Evolutionary conservation across 2,797 vertebrate species (phyloP), one percentile per base, ranked within the genome.

Genomic region (Gobionotothen gibberifrons): DNA sequence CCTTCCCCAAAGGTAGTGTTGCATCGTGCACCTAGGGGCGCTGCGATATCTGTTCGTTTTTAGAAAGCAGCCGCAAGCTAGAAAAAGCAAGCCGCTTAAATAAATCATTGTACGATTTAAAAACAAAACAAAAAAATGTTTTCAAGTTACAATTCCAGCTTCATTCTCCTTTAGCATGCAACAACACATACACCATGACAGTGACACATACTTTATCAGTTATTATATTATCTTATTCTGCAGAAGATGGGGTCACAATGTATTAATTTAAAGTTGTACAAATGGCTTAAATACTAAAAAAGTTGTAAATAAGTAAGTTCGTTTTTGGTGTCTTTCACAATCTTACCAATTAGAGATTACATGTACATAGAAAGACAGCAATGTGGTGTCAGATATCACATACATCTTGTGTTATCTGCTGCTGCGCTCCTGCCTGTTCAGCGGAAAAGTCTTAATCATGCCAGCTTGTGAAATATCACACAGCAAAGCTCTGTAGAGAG

Each of bases 391-490:
- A 2, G 32, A 36, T 36, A 36, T 36, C 32, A 36, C 32, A 64
- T 32, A 40, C 4, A 39, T 2, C 46, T 40, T 7, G 21, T 66
- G 61, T 43, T 17, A 66, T 10, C 56, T 46, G 48, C 19, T 61
- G 58, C 39, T 16, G 52, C 78, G 66, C 76, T 74, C 6, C 4
- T 64, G 66, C 70, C 54, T 71, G 40, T 63, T 43, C 15, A 16
- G 21, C 10, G 17, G 52, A 72, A 75, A 80, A 60, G 16, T 60
- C n/a, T 19, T 55, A 89, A 90, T 73, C 53, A 65, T 4, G 57
- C 48, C 51, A 51, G 29, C 61, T 16, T 15, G 59, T 78, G 76
- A 90, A 55, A 81, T 51, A 78, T 87, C 85, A 74, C 86, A 75
- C 1, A 3, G 63, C n/a, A 71, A 57, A 49, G 62, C 32, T 1